Percentiles rank a stretch among this genome's conserved stretches.
Conservation (phyloP, 2,888 invertebrate genomes). For the Drosophila cognata region DNA sequence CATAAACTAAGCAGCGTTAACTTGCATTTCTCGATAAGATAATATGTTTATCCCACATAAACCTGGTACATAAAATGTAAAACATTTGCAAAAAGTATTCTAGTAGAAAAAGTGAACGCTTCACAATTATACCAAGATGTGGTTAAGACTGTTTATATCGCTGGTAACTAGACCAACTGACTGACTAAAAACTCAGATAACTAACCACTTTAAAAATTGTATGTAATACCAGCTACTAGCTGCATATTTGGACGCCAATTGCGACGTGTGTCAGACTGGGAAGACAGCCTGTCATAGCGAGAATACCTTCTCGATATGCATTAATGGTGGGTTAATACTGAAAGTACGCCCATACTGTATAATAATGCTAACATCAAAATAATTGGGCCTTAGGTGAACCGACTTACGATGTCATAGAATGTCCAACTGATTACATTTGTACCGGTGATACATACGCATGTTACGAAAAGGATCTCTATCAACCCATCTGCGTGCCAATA, state of each 20-base stretch:
- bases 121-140: conserved; percentile 38
- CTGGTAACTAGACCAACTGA: conserved; percentile 52
- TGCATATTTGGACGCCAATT: conserved; percentile 34
- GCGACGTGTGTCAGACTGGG: conserved; percentile 53
- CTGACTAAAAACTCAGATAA: background rate
- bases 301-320: conserved; percentile 58
- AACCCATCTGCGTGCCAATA: conserved; percentile 35
- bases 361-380: too few relatives aligned
- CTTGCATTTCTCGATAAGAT: conserved; percentile 19
- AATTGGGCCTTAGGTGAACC: conserved; percentile 35
- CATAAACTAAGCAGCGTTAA: conserved; percentile 9
- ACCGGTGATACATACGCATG: conserved; percentile 59
- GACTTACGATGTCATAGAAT: conserved; percentile 23
- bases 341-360: background rate
- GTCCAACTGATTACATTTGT: conserved; percentile 52
- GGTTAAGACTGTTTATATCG: conserved; percentile 33
- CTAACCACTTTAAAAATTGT: background rate
- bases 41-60: conserved; percentile 23
- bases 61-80: conserved; percentile 21
- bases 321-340: conserved; percentile 38
- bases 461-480: conserved; percentile 29
- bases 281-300: conserved; percentile 58
- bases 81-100: conserved; percentile 2
- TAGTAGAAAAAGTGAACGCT: conserved; percentile 29
- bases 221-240: conserved; percentile 40